Percentiles rank a stretch among this genome's conserved stretches.
These are phyloP conservation scores for human DNA, from an alignment of 2,113 vertebrate species.

Conservation along the genomic window DNA sequence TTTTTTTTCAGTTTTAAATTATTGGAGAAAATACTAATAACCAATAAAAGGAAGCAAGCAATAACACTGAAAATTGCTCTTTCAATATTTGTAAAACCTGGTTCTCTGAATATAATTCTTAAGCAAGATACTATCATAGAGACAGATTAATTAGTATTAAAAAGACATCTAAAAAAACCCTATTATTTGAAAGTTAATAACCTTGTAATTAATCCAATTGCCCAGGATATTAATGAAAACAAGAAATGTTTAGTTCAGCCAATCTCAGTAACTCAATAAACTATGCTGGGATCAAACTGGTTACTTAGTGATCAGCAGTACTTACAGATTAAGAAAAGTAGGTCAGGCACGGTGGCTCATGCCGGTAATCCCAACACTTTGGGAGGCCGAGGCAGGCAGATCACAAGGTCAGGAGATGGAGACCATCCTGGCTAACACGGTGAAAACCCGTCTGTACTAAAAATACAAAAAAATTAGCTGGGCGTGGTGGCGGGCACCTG, in stretches of 20 bases:
- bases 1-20: not conserved
- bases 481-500: too few species aligned
- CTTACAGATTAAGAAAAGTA: not conserved
- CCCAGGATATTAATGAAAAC: not conserved
- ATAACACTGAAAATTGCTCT: not conserved
- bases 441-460: too few species aligned
- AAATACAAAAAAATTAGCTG: too few species aligned
- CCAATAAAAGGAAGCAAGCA: not conserved
- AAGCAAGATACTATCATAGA: not conserved
- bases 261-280: not conserved
- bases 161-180: not conserved
- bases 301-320: not conserved
- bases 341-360: too few species aligned
- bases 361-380: too few species aligned
- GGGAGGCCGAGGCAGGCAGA: too few species aligned
- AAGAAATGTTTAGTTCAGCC: not conserved
- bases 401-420: too few species aligned
- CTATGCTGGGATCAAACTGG: not conserved
- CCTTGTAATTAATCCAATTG: not conserved
- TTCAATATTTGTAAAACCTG: not conserved
- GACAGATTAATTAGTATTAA: not conserved
- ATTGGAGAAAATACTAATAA: not conserved
- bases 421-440: too few species aligned
- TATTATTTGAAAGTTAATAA: not conserved
- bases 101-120: not conserved